Conservation (phyloP, 2,113 vertebrate genomes). For the Anoura caudifer region DNA sequence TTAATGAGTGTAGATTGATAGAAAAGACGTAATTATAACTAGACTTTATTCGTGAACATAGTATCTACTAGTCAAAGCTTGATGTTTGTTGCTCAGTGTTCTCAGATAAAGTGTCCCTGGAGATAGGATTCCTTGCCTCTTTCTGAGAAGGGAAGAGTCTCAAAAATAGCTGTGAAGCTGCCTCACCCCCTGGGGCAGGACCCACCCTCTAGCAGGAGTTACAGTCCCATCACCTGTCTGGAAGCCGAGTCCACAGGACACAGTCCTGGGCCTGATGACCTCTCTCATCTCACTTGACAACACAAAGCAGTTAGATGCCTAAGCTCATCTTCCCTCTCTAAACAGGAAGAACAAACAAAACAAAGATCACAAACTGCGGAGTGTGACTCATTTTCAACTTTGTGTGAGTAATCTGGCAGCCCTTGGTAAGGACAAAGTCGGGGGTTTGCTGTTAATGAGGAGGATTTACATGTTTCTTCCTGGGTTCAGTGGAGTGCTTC, state of each 20-base stretch:
- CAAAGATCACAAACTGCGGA: not conserved
- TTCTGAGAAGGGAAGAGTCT: not conserved
- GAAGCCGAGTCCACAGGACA: not conserved
- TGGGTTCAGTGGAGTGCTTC: not conserved
- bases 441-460: not conserved
- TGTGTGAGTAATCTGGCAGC: not conserved
- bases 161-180: not conserved
- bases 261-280: not conserved
- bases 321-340: not conserved
- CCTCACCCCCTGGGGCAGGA: not conserved
- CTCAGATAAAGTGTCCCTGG: not conserved
- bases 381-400: conserved; percentile 27
- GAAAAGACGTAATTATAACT: not conserved
- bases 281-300: not conserved
- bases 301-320: conserved; percentile 17
- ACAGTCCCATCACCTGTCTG: not conserved
- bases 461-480: not conserved
- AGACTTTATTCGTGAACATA: not conserved
- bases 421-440: not conserved
- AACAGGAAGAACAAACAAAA: conserved; percentile 12
- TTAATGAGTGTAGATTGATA: not conserved
- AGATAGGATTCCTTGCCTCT: not conserved
- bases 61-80: not conserved
- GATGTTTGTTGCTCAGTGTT: not conserved
- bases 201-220: not conserved